These are phyloP conservation scores for Polymixis flavicincta DNA, from an alignment of 2,888 invertebrate genomes.

Conservation along the genomic window DNA sequence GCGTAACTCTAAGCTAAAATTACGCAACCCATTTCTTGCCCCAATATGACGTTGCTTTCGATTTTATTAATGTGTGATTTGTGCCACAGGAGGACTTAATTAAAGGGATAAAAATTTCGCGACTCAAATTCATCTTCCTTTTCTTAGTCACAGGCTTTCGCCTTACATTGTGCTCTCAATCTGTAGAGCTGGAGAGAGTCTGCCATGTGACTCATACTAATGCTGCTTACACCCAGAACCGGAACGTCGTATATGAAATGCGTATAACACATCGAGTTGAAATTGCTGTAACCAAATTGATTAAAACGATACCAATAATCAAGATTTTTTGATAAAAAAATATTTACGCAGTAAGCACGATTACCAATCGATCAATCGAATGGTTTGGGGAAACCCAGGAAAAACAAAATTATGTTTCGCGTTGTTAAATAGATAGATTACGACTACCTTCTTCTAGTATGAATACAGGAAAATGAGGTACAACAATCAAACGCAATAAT, in stretches of 20 bases:
- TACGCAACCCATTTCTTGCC: not conserved
- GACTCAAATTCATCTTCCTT: no score
- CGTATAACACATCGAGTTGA: not conserved
- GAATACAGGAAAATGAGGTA: not conserved
- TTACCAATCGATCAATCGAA: not conserved
- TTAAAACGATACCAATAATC: not conserved
- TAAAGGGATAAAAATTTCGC: not conserved
- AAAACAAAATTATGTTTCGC: conserved; percentile 3
- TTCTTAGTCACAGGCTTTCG: not conserved
- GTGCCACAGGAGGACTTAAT: not conserved
- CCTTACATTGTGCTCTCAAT: not conserved
- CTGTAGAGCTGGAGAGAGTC: no score
- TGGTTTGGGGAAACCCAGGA: conserved; percentile 4
- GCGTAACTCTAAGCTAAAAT: not conserved
- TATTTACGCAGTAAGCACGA: conserved; percentile 25
- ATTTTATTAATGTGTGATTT: not conserved
- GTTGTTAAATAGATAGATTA: not conserved
- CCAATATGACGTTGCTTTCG: not conserved
- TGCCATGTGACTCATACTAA: not conserved
- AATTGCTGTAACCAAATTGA: not conserved
- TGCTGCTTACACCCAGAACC: not conserved
- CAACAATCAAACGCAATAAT: not conserved
- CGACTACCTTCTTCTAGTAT: not conserved
- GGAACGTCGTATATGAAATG: not conserved
- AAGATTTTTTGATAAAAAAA: conserved; percentile 2